phyloP scores from a whole-genome alignment of 2,113 vertebrate species.

The Chaetura pelagica region DNA sequence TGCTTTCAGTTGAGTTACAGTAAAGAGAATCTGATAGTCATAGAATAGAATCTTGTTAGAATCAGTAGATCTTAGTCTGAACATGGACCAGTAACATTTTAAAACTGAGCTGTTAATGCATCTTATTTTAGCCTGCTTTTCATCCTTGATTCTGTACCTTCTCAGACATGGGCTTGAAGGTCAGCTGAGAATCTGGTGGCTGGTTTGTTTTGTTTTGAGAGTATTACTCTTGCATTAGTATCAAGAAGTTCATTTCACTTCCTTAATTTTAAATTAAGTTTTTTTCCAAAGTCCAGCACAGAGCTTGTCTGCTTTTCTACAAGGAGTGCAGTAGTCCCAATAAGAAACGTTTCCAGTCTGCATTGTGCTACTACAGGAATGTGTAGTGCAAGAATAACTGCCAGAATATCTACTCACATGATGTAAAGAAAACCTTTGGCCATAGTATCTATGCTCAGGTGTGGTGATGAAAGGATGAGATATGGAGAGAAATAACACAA shows the following conservation, averaged over 20 bases:
- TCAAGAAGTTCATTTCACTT: neutral
- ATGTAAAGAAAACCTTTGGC: neutral
- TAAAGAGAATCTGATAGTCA: neutral
- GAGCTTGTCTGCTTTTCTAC: too few relatives aligned
- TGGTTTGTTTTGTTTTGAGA: neutral
- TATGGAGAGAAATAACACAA: neutral
- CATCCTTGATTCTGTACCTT: neutral
- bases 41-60: too few relatives aligned
- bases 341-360: neutral
- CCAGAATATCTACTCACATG: neutral
- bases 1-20: neutral
- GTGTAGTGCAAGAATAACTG: neutral
- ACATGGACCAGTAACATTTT: fast-evolving
- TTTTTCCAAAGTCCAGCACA: neutral
- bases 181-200: neutral
- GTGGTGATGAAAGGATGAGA: neutral
- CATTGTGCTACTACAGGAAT: neutral
- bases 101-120: neutral
- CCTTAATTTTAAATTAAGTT: neutral
- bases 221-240: neutral
- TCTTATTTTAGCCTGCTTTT: neutral
- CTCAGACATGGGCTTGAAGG: neutral
- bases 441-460: fast-evolving
- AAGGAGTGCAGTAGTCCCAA: neutral
- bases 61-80: neutral